Base-by-base conservation (phyloP, 2,113 vertebrate species). In the Machaerirhynchus nigripectus region DNA sequence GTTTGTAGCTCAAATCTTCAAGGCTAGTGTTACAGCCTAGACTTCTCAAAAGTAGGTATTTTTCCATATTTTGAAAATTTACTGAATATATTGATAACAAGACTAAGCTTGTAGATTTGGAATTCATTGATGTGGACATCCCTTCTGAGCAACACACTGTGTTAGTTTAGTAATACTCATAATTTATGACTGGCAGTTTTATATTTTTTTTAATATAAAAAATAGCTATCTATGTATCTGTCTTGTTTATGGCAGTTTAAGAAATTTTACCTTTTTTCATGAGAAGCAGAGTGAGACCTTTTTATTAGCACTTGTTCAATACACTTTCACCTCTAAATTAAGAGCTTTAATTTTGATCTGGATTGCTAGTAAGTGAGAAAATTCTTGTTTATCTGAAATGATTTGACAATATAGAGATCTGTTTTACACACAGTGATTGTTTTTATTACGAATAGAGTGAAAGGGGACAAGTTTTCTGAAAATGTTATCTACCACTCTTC, bases 111-210 rank as follows among this genome's bases (percentile, higher is more conserved):
- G 13, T 61, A 78, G 61, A 15, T 77, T 70, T 33, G 55, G 26
- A 64, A 82, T 30, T 96, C 65, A 87, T 80, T 95, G 93, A 95
- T 27, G 53, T 61, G 9, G 20, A 57, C 22, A 27, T 31, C 37
- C 23, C 26, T 95, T 92, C 78, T 95, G 53, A 96, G 75, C 55
- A 96, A 89, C 46, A 37, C 57, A 40, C 5, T 37, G 11, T 59
- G 85, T 86, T 89, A 86, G 60, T 93, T 95, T 81, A 94, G 86
- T 89, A 89, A 82, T 96, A 67, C 39, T 52, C 96, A 91, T 40
- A 10, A 26, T 47, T 31, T 69, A 9, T 63, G 27, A 70, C 28
- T 77, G 12, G 3, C 7, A 69, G 12, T 55, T 69, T 55, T 26
- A 35, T 60, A 26, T 31, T 27, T 67, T 83, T 53, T 16, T n/a